A percentile compares a stretch with the other conserved stretches of the same genome.
Evolutionary conservation across 1,140 invertebrate species (phyloP).

Genomic region (Bombus balteatus): DNA sequence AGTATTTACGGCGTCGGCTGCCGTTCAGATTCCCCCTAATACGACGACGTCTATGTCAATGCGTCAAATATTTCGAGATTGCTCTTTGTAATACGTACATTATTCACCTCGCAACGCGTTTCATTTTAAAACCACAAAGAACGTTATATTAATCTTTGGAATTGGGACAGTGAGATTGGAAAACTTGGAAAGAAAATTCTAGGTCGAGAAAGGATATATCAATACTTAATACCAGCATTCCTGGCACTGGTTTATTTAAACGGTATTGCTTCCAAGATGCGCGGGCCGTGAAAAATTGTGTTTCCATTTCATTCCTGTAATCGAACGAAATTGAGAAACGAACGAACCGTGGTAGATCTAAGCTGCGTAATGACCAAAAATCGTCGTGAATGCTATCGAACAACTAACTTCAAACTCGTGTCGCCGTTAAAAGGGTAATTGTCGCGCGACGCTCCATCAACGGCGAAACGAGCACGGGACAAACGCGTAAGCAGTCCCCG

Average conservation of each 20-base stretch:
- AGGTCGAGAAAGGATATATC: background rate
- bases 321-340: background rate
- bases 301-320: background rate
- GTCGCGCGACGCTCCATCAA: background rate
- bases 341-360: background rate
- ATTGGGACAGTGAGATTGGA: background rate
- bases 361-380: no score
- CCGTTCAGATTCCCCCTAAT: background rate
- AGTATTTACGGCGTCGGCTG: background rate
- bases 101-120: no score
- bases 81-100: background rate
- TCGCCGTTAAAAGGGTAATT: background rate
- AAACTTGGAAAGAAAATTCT: background rate
- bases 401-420: no score
- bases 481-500: slow-evolving; percentile 18
- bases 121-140: no score
- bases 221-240: no score
- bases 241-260: background rate
- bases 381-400: background rate
- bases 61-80: background rate
- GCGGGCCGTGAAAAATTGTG: background rate
- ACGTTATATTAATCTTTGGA: background rate
- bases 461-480: background rate
- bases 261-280: background rate
- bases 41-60: background rate